Evolutionary conservation across 2,888 invertebrate genomes (phyloP).

Genomic region (Maniola hyperantus): DNA sequence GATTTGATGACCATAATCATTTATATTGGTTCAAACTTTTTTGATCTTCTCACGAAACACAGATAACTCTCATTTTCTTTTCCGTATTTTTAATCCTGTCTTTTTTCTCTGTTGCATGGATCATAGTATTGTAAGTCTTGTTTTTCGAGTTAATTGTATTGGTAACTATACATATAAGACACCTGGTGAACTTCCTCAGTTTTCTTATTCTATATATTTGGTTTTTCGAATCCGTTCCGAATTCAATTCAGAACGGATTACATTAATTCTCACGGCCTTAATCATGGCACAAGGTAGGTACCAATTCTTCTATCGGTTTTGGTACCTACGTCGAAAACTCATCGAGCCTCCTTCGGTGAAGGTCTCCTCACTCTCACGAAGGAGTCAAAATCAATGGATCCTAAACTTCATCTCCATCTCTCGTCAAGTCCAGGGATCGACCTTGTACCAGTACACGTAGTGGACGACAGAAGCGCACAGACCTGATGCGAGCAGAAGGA

Average conservation of each 20-base stretch:
- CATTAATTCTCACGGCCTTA: neutral
- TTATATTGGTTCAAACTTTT: no score
- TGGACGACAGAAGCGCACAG: conserved; percentile 45
- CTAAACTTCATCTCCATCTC: neutral
- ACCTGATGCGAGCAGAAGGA: conserved; percentile 49
- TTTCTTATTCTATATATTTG: conserved; percentile 2
- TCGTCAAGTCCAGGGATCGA: conserved; percentile 47
- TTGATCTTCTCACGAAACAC: no score
- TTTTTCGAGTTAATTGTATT: neutral
- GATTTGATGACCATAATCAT: no score
- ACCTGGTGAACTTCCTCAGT: neutral
- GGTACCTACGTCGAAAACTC: neutral
- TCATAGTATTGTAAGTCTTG: neutral
- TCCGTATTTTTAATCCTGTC: neutral
- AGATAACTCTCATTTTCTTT: no score
- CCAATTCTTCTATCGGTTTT: neutral
- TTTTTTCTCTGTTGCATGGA: neutral
- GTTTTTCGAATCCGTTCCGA: neutral
- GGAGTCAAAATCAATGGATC: conserved; percentile 8
- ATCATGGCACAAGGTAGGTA: neutral
- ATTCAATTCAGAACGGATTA: neutral
- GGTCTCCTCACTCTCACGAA: neutral
- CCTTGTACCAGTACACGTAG: conserved; percentile 48
- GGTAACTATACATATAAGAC: neutral
- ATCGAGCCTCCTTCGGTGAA: neutral